These are phyloP conservation scores for Gastrophysa polygoni DNA, from an alignment of 2,888 invertebrate genomes.

Conservation along the genomic window DNA sequence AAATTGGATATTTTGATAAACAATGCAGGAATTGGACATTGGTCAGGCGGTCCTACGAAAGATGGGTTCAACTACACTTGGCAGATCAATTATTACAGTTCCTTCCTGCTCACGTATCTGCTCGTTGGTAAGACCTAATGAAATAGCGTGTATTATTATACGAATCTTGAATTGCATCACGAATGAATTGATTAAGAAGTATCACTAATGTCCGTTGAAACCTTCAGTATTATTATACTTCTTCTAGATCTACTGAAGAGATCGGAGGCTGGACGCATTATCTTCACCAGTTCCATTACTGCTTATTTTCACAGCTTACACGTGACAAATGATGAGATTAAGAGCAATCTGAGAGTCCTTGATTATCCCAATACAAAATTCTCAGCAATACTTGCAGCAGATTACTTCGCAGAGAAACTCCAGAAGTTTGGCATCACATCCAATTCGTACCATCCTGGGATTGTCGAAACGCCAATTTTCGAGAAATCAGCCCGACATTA, in stretches of 20 bases:
- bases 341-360: not conserved
- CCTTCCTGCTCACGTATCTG: conserved; percentile 71
- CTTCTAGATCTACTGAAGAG: conserved; percentile 22
- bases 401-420: conserved; percentile 9
- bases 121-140: conserved; percentile 61
- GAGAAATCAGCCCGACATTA: not conserved
- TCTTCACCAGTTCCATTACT: conserved; percentile 30
- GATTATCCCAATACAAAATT: conserved; percentile 16
- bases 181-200: not conserved
- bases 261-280: conserved; percentile 24
- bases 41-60: conserved; percentile 56
- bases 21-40: conserved; percentile 68
- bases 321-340: not conserved
- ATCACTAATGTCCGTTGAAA: too few relatives aligned
- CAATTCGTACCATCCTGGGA: conserved; percentile 11
- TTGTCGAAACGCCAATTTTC: conserved; percentile 1
- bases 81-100: conserved; percentile 73
- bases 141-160: too few relatives aligned
- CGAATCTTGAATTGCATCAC: too few relatives aligned
- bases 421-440: conserved; percentile 7
- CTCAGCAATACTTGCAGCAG: not conserved
- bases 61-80: conserved; percentile 67
- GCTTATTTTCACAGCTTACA: not conserved
- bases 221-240: not conserved
- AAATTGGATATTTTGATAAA: conserved; percentile 68